Evolutionary conservation across 2,113 vertebrate species (phyloP), one percentile per base, ranked within the genome.

Genomic region (Colossoma macropomum): DNA sequence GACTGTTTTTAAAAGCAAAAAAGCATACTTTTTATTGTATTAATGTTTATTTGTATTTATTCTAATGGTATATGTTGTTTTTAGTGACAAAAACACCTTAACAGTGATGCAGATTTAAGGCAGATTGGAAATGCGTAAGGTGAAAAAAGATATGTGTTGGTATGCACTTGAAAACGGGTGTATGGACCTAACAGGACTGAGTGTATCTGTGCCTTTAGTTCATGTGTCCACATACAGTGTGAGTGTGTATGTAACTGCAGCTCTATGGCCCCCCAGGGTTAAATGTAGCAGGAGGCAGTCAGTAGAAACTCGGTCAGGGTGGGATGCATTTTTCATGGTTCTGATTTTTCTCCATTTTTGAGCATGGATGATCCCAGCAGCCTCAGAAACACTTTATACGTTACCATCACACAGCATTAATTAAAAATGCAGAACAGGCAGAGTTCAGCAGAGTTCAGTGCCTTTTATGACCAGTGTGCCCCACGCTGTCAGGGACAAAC

Each of bases 381-480:
- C 9, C 23, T 60, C 23, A 25, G 3, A 60, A 89, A 80, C 84
- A 89, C 82, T 69, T 83, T 76, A 90, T 90, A 89, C 87, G 86
- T 88, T 88, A 85, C 88, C 86, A 75, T 82, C 75, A 69, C 68
- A 30, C 69, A 73, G 9, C 86, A 92, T 93, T 75, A 86, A 91
- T 91, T 89, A 92, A 92, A 92, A 86, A 91, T 90, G 7, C 21
- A 90, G 89, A 88, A 90, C 87, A 86, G 62, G 72, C 73, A 82
- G 90, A 91, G 92, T 62, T 62, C 12, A 62, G 45, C 25, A 27
- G 41, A 13, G n/a, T 90, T 92, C 90, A 91, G 17, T 0, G 62
- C 78, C 81, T 85, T 79, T 83, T 84, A 41, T 80, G 32, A 76
- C n/a, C 50, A 52, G 77, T n/a, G 21, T 72, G 28, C 38, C 63